phyloP scores from a whole-genome alignment of 2,797 vertebrate species.

The Choloepus didactylus region DNA sequence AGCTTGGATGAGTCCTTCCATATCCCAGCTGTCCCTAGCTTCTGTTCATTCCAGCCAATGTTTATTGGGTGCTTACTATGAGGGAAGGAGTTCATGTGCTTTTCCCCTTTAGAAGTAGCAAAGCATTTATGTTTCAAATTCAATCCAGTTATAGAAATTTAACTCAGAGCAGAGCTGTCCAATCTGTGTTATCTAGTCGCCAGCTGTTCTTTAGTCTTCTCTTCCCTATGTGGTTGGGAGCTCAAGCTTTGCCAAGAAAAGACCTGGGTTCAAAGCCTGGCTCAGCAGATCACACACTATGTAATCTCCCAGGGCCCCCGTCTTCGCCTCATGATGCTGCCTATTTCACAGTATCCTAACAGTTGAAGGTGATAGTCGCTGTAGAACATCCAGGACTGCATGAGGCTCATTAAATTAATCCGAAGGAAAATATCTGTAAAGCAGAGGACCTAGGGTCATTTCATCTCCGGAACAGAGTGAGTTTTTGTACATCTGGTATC shows the following conservation, averaged over 20 bases:
- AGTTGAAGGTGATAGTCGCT: neutral
- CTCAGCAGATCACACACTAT: neutral
- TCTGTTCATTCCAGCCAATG: neutral
- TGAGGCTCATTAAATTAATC: constrained; percentile 22
- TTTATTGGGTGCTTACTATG: neutral
- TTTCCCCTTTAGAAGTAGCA: neutral
- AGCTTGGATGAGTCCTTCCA: neutral
- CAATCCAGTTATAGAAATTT: neutral
- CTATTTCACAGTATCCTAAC: neutral
- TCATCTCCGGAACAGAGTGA: neutral
- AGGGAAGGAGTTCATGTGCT: neutral
- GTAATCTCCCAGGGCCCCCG: neutral
- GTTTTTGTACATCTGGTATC: neutral
- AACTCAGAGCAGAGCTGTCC: neutral
- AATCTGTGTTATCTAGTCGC: neutral
- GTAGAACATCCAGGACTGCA: neutral
- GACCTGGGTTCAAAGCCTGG: neutral
- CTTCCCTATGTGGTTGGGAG: neutral
- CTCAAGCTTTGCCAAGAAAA: neutral
- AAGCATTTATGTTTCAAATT: neutral
- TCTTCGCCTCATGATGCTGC: neutral
- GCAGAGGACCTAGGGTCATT: neutral
- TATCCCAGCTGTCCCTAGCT: neutral
- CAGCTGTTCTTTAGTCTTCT: neutral
- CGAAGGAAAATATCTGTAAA: neutral